These are phyloP conservation scores for Mesocricetus auratus DNA, from an alignment of 2,113 vertebrate genomes.

Conservation along the genomic window DNA sequence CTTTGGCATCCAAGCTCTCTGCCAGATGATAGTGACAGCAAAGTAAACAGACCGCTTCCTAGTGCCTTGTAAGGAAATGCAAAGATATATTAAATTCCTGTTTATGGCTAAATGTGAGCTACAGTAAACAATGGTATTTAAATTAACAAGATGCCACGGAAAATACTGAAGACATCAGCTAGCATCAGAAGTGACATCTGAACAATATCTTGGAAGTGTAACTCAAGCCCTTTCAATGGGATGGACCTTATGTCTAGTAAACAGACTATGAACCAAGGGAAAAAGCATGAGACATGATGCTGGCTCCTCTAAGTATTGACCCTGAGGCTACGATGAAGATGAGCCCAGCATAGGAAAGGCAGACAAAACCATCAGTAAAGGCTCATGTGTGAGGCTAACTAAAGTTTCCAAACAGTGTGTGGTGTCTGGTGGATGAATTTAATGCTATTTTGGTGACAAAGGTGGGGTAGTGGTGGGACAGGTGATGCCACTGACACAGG, in stretches of 20 bases:
- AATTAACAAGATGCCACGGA: neutral
- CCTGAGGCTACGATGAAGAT: neutral
- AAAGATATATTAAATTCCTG: neutral
- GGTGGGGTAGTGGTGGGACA: neutral
- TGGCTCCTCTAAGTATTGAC: neutral
- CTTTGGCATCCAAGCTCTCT: neutral
- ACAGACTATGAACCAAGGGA: neutral
- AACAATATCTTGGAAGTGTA: slow-evolving; percentile 16
- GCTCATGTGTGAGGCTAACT: neutral
- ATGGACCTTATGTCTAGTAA: neutral
- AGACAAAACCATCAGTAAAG: neutral
- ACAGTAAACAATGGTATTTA: neutral
- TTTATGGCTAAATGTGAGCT: neutral
- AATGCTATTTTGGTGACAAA: neutral
- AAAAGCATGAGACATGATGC: neutral
- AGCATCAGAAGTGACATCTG: neutral
- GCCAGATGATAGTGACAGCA: neutral
- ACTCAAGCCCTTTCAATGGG: neutral
- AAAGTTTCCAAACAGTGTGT: neutral
- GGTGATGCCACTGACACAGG: neutral
- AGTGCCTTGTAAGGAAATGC: neutral
- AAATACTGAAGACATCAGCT: neutral
- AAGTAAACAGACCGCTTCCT: neutral
- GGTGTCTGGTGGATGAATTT: neutral
- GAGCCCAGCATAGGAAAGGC: neutral